A percentile compares a stretch with the other conserved stretches of the same genome.
Evolutionary conservation across 2,888 invertebrate species (phyloP).

Genomic region (Parnassius orleans): DNA sequence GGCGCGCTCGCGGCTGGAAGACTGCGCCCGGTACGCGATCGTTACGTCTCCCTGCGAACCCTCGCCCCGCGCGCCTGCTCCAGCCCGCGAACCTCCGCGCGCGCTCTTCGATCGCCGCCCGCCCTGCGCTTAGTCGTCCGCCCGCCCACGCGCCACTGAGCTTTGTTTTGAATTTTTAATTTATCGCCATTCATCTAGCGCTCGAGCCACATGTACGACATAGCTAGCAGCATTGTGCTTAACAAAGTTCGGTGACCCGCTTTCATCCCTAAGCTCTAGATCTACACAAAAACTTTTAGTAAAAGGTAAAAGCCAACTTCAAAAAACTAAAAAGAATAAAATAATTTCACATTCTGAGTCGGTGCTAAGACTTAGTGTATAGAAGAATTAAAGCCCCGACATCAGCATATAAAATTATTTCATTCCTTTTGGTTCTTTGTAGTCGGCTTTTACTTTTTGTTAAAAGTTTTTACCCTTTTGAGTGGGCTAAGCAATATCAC

Average conservation of each 20-base stretch:
- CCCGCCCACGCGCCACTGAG: slow-evolving; percentile 67
- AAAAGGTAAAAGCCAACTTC: too few species aligned
- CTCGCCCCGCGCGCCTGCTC: slow-evolving; percentile 69
- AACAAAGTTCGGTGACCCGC: slow-evolving; percentile 49
- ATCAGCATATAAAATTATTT: too few species aligned
- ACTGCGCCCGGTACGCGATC: slow-evolving; percentile 59
- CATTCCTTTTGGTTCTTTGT: too few species aligned
- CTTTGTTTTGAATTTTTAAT: slow-evolving; percentile 80
- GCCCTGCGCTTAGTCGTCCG: slow-evolving; percentile 49
- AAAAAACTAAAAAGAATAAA: too few species aligned
- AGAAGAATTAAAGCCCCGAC: too few species aligned
- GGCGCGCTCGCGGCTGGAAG: slow-evolving; percentile 76
- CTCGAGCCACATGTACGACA: slow-evolving; percentile 51
- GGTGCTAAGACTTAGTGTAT: too few species aligned
- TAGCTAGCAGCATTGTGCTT: slow-evolving; percentile 50
- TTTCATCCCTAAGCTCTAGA: slow-evolving; percentile 9
- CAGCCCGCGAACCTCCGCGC: slow-evolving; percentile 69
- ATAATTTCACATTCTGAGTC: too few species aligned
- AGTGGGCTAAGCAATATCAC: too few species aligned
- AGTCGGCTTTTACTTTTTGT: too few species aligned
- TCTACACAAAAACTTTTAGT: not conserved
- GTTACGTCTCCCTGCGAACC: slow-evolving; percentile 45
- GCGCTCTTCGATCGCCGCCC: slow-evolving; percentile 33
- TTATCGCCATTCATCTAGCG: slow-evolving; percentile 72
- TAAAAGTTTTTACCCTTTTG: too few species aligned